These are phyloP conservation scores for Poicephalus gulielmi DNA, from an alignment of 2,113 vertebrate species.

Conservation along the genomic window DNA sequence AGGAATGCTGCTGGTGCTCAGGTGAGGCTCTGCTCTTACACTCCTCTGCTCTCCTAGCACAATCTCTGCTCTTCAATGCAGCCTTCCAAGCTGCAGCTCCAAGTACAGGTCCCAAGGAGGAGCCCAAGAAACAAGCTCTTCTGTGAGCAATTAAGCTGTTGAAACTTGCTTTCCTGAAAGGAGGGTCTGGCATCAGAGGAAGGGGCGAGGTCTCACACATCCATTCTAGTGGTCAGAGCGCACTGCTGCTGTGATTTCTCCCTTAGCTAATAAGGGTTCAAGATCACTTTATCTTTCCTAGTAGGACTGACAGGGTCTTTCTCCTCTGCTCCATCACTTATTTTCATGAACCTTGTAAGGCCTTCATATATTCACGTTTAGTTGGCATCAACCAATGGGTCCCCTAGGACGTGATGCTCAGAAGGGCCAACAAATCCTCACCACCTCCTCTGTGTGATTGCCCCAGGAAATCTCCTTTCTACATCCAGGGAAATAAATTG, in stretches of 20 bases:
- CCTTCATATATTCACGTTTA: accelerated
- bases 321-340: background rate
- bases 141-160: background rate
- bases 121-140: background rate
- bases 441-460: background rate
- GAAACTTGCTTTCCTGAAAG: background rate
- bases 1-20: background rate
- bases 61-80: background rate
- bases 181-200: background rate
- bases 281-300: background rate
- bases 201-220: background rate
- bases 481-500: background rate
- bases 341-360: background rate
- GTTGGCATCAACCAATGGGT: background rate
- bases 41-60: background rate
- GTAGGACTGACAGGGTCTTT: background rate
- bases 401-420: background rate
- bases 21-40: background rate
- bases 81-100: background rate
- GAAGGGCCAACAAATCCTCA: background rate
- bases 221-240: background rate
- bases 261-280: background rate
- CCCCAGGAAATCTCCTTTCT: background rate
- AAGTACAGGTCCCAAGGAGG: background rate
- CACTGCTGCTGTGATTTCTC: background rate